These are phyloP conservation scores for Epinephelus malabaricus DNA, from an alignment of 2,797 vertebrate species.

Conservation along the genomic window DNA sequence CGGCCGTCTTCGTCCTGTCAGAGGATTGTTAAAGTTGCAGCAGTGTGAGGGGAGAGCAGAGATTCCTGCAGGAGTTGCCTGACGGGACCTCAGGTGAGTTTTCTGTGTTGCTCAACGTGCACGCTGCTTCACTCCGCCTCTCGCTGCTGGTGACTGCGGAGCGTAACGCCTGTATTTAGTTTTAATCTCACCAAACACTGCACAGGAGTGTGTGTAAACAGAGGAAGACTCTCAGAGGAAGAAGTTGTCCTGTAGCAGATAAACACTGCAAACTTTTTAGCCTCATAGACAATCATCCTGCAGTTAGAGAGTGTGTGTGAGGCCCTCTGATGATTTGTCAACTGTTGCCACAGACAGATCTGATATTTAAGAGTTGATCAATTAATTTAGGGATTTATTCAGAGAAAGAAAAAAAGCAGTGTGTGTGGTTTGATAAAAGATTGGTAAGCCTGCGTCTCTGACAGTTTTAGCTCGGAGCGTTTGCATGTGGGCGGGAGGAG, in stretches of 20 bases:
- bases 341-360: not conserved
- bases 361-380: not conserved
- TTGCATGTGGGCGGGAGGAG: conserved; percentile 5
- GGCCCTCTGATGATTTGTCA: not conserved
- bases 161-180: conserved; percentile 45
- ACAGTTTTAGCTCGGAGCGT: conserved; percentile 19
- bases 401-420: not conserved
- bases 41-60: conserved; percentile 57
- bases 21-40: conserved; percentile 63
- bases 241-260: not conserved
- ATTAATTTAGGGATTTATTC: not conserved
- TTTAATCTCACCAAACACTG: conserved; percentile 35
- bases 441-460: conserved; percentile 1
- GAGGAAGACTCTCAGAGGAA: not conserved
- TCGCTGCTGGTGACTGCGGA: conserved; percentile 30
- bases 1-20: conserved; percentile 1
- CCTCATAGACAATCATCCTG: not conserved
- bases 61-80: conserved; percentile 63
- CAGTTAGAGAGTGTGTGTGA: not conserved
- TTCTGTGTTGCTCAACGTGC: not conserved
- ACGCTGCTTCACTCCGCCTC: conserved; percentile 20
- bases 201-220: conserved; percentile 17
- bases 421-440: too few species aligned
- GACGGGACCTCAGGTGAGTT: conserved; percentile 76
- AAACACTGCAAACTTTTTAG: not conserved